Percentiles rank a stretch among this genome's conserved stretches.
These are phyloP conservation scores for Epicampocera succincta DNA, from an alignment of 2,888 invertebrate species.

Conservation along the genomic window DNA sequence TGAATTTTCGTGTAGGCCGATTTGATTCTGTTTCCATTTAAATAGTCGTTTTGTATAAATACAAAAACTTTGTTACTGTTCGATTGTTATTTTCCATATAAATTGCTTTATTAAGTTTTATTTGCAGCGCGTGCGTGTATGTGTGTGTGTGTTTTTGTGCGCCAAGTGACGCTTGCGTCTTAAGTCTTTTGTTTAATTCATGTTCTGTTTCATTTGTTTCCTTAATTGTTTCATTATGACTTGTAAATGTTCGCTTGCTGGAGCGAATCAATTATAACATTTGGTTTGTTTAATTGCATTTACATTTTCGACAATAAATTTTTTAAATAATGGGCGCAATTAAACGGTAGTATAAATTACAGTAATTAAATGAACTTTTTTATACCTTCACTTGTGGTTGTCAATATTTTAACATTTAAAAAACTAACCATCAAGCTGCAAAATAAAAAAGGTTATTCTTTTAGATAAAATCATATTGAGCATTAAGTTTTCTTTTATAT, in stretches of 20 bases:
- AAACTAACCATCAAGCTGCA: too few species aligned
- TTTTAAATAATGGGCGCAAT: constrained; percentile 29
- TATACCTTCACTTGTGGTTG: constrained; percentile 17
- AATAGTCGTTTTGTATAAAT: constrained; percentile 3
- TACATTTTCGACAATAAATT: constrained; percentile 37
- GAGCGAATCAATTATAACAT: constrained; percentile 30
- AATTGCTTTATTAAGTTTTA: constrained; percentile 57
- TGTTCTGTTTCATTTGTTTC: constrained; percentile 3
- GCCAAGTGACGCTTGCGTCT: constrained; percentile 49
- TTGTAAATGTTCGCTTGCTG: constrained; percentile 24
- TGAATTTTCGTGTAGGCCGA: constrained; percentile 63
- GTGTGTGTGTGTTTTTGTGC: too few species aligned
- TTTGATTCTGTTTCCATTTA: constrained; percentile 21
- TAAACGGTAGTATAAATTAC: constrained; percentile 23
- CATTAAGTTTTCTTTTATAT: too few species aligned
- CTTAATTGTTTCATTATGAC: constrained; percentile 28
- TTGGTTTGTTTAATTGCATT: constrained; percentile 49
- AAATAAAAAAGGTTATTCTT: too few species aligned
- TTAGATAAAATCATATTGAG: too few species aligned
- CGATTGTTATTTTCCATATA: constrained; percentile 41
- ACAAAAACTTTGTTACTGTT: constrained; percentile 23
- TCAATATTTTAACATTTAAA: too few species aligned
- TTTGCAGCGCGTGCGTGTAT: not conserved
- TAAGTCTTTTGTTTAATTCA: constrained; percentile 60
- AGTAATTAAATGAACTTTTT: constrained; percentile 35